A percentile compares a stretch with the other conserved stretches of the same genome.
Evolutionary conservation across 53 echinoderm and acorn worm species (phyloP).

Genomic region (Holothuria leucospilota): DNA sequence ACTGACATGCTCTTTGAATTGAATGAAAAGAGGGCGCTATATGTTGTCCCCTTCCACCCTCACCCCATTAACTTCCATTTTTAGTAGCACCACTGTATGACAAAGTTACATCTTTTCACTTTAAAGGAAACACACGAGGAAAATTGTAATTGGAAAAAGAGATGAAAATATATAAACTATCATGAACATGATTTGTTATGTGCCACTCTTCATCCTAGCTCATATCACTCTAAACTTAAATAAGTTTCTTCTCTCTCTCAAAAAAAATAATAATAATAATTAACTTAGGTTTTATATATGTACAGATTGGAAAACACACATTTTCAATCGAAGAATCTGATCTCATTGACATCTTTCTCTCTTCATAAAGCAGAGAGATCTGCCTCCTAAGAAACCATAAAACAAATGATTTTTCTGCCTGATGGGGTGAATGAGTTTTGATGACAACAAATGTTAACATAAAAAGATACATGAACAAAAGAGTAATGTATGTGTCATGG

Average conservation of each 20-base stretch:
- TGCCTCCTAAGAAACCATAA: conserved; percentile 30
- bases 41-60: neutral
- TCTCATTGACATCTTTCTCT: too few species aligned
- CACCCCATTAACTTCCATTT: neutral
- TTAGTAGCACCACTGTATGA: conserved; percentile 37
- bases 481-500: too few species aligned
- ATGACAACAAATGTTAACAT: too few species aligned
- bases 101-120: neutral
- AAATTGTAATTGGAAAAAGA: too few species aligned
- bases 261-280: conserved; percentile 12
- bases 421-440: too few species aligned
- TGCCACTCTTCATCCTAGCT: too few species aligned
- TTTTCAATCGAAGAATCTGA: too few species aligned
- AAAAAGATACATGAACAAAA: too few species aligned
- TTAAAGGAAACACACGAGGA: conserved; percentile 9
- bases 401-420: too few species aligned
- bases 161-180: too few species aligned
- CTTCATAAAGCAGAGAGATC: neutral
- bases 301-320: conserved; percentile 34
- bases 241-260: neutral
- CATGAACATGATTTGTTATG: too few species aligned
- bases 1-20: conserved; percentile 4
- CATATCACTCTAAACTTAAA: too few species aligned
- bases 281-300: conserved; percentile 29
- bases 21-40: neutral